These are phyloP conservation scores for Leuciscus waleckii DNA, from an alignment of 2,797 vertebrate species.

Conservation along the genomic window DNA sequence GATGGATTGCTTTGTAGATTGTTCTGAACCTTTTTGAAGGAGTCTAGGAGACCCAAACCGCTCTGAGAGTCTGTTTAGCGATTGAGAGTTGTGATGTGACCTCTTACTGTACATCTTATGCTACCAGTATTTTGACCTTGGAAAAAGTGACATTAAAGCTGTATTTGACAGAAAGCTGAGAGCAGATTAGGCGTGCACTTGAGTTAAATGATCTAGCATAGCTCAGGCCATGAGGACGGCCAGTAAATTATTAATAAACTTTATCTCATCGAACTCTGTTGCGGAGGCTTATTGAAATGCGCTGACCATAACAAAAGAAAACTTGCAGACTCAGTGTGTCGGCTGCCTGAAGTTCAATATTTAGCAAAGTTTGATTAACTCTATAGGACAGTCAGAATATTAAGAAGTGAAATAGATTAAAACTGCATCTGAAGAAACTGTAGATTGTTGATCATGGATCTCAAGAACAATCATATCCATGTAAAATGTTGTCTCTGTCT, in stretches of 20 bases:
- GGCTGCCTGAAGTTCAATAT: conserved; percentile 18
- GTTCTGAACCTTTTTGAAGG: conserved; percentile 4
- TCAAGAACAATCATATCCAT: not conserved
- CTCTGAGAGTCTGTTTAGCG: conserved; percentile 14
- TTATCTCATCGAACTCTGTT: not conserved
- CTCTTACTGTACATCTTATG: not conserved
- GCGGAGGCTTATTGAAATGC: conserved; percentile 40
- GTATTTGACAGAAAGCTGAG: conserved; percentile 1
- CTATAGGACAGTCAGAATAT: conserved; percentile 1
- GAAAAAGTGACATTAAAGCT: not conserved
- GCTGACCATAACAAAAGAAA: conserved; percentile 18
- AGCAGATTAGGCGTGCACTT: not conserved
- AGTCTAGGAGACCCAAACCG: conserved; percentile 35
- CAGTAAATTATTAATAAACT: conserved; percentile 41
- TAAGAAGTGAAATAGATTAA: not conserved
- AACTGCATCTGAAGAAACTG: not conserved
- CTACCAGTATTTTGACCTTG: conserved; percentile 19
- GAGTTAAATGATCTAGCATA: not conserved
- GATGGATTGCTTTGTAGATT: conserved; percentile 49
- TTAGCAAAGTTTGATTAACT: conserved; percentile 19
- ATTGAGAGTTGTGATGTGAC: not conserved
- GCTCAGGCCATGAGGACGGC: not conserved
- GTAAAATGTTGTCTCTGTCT: not conserved
- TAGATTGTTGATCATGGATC: not conserved
- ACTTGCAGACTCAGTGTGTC: not conserved